phyloP scores from a whole-genome alignment of 2,888 invertebrate species.

The Archaeoteleia sp. region DNA sequence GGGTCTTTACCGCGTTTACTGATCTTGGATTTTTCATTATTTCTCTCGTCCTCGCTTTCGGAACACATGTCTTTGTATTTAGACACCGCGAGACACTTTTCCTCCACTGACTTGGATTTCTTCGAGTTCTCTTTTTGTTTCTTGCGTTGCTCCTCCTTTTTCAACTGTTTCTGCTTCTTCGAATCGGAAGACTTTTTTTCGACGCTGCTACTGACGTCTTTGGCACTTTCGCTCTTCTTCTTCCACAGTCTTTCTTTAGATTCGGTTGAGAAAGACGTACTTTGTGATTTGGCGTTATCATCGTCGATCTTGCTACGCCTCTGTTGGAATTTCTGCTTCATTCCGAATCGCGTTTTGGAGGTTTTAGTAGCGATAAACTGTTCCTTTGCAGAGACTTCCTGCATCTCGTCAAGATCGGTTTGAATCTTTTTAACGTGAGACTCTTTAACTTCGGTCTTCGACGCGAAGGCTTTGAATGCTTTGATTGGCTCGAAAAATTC shows the following conservation, averaged over 20 bases:
- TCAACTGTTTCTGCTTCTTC: slow-evolving; percentile 84
- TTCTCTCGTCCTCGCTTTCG: slow-evolving; percentile 78
- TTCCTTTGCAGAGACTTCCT: slow-evolving; percentile 10
- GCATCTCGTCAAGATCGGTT: slow-evolving; percentile 78
- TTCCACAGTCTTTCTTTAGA: slow-evolving; percentile 68
- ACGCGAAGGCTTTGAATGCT: slow-evolving; percentile 75
- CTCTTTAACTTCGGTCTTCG: slow-evolving; percentile 71
- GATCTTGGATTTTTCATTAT: slow-evolving; percentile 71
- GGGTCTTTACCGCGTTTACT: slow-evolving; percentile 79
- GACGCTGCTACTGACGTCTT: slow-evolving; percentile 31
- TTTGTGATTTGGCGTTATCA: slow-evolving; percentile 78
- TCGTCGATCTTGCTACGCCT: slow-evolving; percentile 75
- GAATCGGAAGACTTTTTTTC: slow-evolving; percentile 71
- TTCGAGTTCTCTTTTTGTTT: slow-evolving; percentile 80
- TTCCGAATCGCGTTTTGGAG: slow-evolving; percentile 77
- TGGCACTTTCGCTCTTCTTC: slow-evolving; percentile 67
- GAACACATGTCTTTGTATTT: slow-evolving; percentile 73
- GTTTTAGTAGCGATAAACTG: slow-evolving; percentile 73
- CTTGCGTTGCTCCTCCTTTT: slow-evolving; percentile 84
- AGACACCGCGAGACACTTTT: slow-evolving; percentile 75
- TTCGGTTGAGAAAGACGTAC: slow-evolving; percentile 65
- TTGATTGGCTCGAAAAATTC: slow-evolving; percentile 77
- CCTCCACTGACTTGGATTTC: slow-evolving; percentile 74
- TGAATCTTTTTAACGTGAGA: slow-evolving; percentile 72
- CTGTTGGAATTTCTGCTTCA: slow-evolving; percentile 80